These are phyloP conservation scores for Nerophis lumbriciformis DNA, from an alignment of 2,113 vertebrate species.

Conservation along the genomic window DNA sequence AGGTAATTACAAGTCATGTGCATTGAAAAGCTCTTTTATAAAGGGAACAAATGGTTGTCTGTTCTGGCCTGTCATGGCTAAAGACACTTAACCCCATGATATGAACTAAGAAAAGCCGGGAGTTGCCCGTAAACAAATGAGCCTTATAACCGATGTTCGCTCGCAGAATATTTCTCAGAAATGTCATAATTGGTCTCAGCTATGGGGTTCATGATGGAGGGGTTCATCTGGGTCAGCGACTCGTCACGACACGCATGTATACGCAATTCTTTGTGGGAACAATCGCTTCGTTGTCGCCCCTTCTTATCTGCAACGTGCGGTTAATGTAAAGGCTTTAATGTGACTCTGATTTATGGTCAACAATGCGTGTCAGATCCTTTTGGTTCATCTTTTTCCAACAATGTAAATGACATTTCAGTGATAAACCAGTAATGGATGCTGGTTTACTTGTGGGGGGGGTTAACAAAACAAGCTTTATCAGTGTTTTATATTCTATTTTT, in stretches of 20 bases:
- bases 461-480: no score
- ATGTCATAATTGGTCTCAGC: constrained; percentile 7
- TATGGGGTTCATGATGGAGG: constrained; percentile 8
- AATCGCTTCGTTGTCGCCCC: no score
- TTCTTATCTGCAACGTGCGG: no score
- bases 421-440: no score
- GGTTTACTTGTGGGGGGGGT: no score
- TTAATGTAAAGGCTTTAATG: background rate
- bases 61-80: constrained; percentile 29
- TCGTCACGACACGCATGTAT: background rate
- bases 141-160: constrained; percentile 16
- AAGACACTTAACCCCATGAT: constrained; percentile 51
- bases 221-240: constrained; percentile 8
- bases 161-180: constrained; percentile 16
- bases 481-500: no score
- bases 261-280: background rate
- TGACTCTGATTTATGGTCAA: background rate
- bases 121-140: constrained; percentile 33
- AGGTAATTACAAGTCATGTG: constrained; percentile 43
- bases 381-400: no score
- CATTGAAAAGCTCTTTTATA: constrained; percentile 24
- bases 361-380: background rate
- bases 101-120: constrained; percentile 15
- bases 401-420: no score
- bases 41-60: constrained; percentile 44